Percentiles rank a stretch among this genome's conserved stretches.
Conservation (phyloP, 2,113 vertebrate species). For the Elaphurus davidianus region DNA sequence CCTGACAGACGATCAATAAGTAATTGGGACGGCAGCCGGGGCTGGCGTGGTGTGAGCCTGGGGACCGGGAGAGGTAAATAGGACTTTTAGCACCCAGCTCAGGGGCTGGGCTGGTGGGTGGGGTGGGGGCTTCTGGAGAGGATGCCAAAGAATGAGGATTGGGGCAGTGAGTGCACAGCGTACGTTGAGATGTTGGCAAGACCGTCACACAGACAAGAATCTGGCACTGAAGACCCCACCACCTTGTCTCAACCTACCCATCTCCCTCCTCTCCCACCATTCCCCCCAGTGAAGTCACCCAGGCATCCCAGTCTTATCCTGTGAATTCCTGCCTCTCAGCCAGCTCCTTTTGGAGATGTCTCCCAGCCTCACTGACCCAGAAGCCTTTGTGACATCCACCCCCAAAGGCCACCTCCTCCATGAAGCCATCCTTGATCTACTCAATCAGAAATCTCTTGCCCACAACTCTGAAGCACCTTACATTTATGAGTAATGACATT, state of each 20-base stretch:
- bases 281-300: background rate
- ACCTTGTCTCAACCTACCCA: background rate
- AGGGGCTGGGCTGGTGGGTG: background rate
- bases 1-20: conserved; percentile 79
- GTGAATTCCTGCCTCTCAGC: background rate
- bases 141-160: background rate
- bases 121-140: background rate
- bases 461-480: background rate
- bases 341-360: background rate
- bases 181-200: background rate
- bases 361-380: background rate
- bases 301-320: background rate
- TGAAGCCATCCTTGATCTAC: background rate
- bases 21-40: conserved; percentile 76
- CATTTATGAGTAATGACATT: background rate
- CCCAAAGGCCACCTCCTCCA: background rate
- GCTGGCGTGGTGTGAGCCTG: conserved; percentile 21
- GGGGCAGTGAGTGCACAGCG: background rate
- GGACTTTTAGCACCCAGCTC: conserved; percentile 6
- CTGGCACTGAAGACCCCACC: background rate
- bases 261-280: no score
- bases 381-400: background rate
- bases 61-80: conserved; percentile 58
- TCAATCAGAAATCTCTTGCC: background rate
- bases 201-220: no score